Conservation (phyloP, 2,113 vertebrate species). For the Hippocampus mohnikei region DNA sequence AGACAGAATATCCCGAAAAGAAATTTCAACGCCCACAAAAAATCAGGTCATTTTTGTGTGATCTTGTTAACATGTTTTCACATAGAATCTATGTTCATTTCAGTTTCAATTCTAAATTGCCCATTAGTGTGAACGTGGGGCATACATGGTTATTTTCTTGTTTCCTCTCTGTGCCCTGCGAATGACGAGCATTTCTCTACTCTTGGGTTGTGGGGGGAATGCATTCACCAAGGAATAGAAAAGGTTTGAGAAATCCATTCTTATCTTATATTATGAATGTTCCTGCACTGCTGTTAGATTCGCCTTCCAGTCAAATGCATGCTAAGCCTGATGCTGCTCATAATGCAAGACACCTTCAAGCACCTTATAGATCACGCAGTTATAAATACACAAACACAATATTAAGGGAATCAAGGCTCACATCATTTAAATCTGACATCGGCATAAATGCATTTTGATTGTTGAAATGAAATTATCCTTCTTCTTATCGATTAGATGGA, state of each 20-base stretch:
- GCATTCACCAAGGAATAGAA: neutral
- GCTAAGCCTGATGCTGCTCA: neutral
- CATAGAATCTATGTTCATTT: too few relatives aligned
- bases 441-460: neutral
- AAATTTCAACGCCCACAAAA: too few relatives aligned
- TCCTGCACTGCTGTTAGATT: neutral
- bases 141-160: too few relatives aligned
- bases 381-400: slow-evolving; percentile 4
- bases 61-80: too few relatives aligned
- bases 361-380: neutral
- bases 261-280: neutral
- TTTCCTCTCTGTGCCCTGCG: too few relatives aligned
- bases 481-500: slow-evolving; percentile 6
- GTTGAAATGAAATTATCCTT: slow-evolving; percentile 8
- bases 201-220: neutral
- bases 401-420: neutral
- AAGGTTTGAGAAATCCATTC: neutral
- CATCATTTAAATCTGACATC: neutral
- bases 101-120: too few relatives aligned
- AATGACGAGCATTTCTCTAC: neutral
- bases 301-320: neutral
- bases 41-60: too few relatives aligned
- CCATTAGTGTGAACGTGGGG: too few relatives aligned
- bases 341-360: neutral
- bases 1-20: too few relatives aligned